Conservation (phyloP, 2,888 invertebrate species). For the Aspidiotus rigidus region DNA sequence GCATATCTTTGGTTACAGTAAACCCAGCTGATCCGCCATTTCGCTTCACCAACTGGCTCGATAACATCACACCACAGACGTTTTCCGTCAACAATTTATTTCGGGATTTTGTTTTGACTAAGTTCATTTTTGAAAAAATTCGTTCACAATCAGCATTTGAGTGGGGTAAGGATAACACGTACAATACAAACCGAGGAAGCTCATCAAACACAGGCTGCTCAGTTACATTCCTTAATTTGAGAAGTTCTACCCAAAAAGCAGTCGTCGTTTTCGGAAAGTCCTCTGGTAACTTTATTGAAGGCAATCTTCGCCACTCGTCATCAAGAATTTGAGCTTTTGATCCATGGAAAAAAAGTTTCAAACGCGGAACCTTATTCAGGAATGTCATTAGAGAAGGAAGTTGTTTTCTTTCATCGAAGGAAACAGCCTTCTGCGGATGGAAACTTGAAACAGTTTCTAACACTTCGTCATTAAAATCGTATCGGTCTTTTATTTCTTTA, state of each 20-base stretch:
- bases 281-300: not conserved
- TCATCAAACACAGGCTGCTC: not conserved
- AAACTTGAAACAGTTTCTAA: not conserved
- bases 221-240: not conserved
- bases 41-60: not conserved
- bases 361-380: not conserved
- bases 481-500: not conserved
- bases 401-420: not conserved
- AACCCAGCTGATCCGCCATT: not conserved
- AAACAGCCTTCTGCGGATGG: not conserved
- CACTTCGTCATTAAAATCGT: not conserved
- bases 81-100: not conserved
- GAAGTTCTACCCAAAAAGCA: not conserved
- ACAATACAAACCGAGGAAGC: not conserved
- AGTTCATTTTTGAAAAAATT: not conserved
- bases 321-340: not conserved
- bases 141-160: not conserved
- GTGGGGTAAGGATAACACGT: not conserved
- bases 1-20: not conserved
- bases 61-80: not conserved
- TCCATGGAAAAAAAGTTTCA: not conserved
- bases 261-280: not conserved
- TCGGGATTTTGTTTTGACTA: not conserved
- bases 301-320: not conserved
- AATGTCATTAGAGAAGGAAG: not conserved